phyloP scores from a whole-genome alignment of 2,113 vertebrate genomes.

The Myrmophylax atrothorax region DNA sequence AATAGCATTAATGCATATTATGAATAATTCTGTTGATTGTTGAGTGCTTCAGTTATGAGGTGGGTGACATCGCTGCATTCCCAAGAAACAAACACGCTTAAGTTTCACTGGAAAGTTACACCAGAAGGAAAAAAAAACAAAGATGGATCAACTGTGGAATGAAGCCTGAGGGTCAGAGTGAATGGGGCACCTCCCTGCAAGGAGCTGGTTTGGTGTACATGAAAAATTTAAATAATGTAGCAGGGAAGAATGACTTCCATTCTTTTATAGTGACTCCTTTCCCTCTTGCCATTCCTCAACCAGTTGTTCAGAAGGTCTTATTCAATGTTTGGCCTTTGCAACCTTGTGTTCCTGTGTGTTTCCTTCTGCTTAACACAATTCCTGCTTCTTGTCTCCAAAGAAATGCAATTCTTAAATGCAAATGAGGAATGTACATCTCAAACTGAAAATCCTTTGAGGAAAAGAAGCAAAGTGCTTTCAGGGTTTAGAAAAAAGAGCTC shows the following conservation, averaged over 20 bases:
- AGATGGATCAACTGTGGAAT: not conserved
- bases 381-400: not conserved
- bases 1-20: not conserved
- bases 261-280: not conserved
- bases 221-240: not conserved
- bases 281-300: not conserved
- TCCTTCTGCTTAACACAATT: not conserved
- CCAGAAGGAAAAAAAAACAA: not conserved
- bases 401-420: not conserved
- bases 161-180: not conserved
- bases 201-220: not conserved
- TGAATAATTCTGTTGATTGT: not conserved
- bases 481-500: not conserved
- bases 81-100: not conserved
- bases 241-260: not conserved
- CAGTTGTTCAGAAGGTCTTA: not conserved
- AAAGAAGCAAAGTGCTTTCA: not conserved
- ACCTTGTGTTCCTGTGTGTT: not conserved
- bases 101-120: not conserved
- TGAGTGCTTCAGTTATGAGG: not conserved
- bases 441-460: not conserved
- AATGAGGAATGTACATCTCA: not conserved
- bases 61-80: not conserved
- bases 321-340: not conserved
- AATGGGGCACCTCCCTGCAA: not conserved